Percentiles rank a stretch among this genome's conserved stretches.
These are phyloP conservation scores for Tetragonisca angustula DNA, from an alignment of 2,888 invertebrate species.

Conservation along the genomic window DNA sequence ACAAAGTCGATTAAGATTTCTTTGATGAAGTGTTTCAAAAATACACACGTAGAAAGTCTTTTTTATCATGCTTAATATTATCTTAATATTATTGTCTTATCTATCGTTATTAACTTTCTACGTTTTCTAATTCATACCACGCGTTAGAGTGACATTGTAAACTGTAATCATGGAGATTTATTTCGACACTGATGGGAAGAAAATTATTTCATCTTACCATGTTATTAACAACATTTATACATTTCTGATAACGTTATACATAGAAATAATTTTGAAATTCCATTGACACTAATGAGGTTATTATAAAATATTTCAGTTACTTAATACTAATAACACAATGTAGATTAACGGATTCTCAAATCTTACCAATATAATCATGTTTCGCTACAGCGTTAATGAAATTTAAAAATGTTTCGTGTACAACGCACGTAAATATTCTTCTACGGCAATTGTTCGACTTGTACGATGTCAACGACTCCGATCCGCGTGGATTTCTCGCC, in stretches of 20 bases:
- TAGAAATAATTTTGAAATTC: too few species aligned
- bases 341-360: too few species aligned
- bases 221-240: not conserved
- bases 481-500: not conserved
- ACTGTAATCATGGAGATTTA: not conserved
- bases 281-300: too few species aligned
- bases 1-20: not conserved
- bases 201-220: not conserved
- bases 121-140: not conserved
- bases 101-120: not conserved
- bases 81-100: not conserved
- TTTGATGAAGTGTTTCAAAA: not conserved
- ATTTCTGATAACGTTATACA: not conserved
- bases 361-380: too few species aligned
- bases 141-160: not conserved
- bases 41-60: too few species aligned
- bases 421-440: too few species aligned
- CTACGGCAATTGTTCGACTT: too few species aligned
- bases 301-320: too few species aligned
- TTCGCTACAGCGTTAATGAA: too few species aligned
- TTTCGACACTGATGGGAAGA: not conserved
- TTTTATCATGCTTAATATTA: not conserved
- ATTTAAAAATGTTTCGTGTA: too few species aligned
- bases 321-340: too few species aligned
- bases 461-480: not conserved